Base-by-base conservation (phyloP, 1,140 invertebrate species). In the Archegozetes longisetosus region DNA sequence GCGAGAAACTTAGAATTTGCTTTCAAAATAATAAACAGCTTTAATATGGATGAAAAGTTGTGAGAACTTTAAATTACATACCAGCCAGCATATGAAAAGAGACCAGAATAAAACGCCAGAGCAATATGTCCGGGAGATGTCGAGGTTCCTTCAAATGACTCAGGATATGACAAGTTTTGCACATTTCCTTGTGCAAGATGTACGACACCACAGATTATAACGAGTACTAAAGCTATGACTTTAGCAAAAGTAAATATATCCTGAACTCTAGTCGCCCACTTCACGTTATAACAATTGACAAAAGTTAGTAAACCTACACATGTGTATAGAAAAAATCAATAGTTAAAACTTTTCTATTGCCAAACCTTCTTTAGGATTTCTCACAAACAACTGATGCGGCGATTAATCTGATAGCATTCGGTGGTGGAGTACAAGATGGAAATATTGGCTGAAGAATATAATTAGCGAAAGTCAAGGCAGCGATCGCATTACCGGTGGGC, bases 51-150 rank as follows among this genome's bases (percentile, higher is more conserved):
- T 40, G 32, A 40, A 40, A n/a, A n/a, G n/a, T 40, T 24, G 32
- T 61, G 58, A n/a, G 48, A 24, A 23, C 49, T 28, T 60, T 60
- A 28, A 24, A 47, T 90, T 49, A 91, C 90, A 72, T 78, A 84
- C 88, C 89, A 97, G 63, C 93, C 93, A 56, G 90, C 91, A 73
- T 95, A 97, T 0, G 91, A 92, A 73, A 95, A 97, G 66, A 97
- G 84, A 64, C 91, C 92, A 0, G 87, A 88, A 72, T 96, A 97
- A 70, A 97, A 86, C 2, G 88, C 87, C 28, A 93, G 77, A 0
- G 90, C 86, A 67, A 93, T 82, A 70, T 85, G 82, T 48, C 87
- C 85, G 3, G 88, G 80, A 70, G 86, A 82, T 0, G 78, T 81
- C 51, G 81, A 80, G 0, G 88, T 87, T 32, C 82, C 80, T 57